These are phyloP conservation scores for Apocheima hispidaria DNA, from an alignment of 2,888 invertebrate species.

Conservation along the genomic window DNA sequence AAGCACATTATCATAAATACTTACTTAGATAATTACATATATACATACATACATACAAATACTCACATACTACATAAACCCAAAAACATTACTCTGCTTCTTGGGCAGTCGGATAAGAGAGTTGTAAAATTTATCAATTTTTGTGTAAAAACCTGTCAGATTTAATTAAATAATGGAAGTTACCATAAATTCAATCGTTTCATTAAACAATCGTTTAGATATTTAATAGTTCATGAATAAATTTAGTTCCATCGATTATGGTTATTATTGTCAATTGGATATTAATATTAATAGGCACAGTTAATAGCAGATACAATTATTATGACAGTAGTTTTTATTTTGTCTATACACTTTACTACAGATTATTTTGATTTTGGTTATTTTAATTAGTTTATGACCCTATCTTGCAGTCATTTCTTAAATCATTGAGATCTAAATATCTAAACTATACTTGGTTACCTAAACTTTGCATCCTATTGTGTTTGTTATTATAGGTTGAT, in stretches of 20 bases:
- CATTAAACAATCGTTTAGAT: conserved; percentile 10
- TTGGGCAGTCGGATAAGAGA: too few species aligned
- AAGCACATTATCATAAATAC: too few species aligned
- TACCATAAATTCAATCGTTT: conserved; percentile 2
- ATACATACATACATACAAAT: too few species aligned
- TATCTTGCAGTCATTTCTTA: neutral
- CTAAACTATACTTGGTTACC: too few species aligned
- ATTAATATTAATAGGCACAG: conserved; percentile 3
- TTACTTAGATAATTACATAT: too few species aligned
- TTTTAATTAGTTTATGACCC: neutral
- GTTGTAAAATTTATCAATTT: too few species aligned
- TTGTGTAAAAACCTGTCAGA: too few species aligned
- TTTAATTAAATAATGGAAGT: neutral
- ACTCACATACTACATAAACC: too few species aligned
- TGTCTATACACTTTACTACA: neutral
- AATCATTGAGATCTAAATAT: neutral
- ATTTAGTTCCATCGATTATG: conserved; percentile 6
- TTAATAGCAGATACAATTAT: conserved; percentile 13
- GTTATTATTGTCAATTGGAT: conserved; percentile 7
- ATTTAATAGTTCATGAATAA: conserved; percentile 19
- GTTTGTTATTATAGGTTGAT: too few species aligned
- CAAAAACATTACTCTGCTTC: too few species aligned
- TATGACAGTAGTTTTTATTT: conserved; percentile 4
- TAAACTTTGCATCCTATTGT: too few species aligned
- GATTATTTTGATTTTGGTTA: neutral